Evolutionary conservation across 2,888 invertebrate genomes (phyloP), one percentile per base, ranked within the genome.

Genomic region (Acronicta psi): DNA sequence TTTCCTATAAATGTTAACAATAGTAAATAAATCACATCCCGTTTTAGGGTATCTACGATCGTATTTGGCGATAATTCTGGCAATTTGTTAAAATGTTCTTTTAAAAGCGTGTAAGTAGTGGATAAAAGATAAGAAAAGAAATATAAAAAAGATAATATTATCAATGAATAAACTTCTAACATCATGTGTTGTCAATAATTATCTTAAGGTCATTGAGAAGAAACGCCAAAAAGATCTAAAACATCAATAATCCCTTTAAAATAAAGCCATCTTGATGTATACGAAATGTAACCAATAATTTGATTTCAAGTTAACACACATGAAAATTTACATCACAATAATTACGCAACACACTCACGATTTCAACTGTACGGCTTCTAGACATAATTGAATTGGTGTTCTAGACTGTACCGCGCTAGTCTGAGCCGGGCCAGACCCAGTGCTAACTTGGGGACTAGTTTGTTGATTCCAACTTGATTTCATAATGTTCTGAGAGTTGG

Each of bases 311-410:
- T 9, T 8, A 13, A 31, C 34, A 17, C 25, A 43, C 57, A 58
- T 62, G 61, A 65, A 67, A 66, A 59, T 70, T 55, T 55, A 64
- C 63, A 70, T 57, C 63, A 67, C 55, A 52, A 60, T 59, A 75
- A 61, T 73, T 50, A 56, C 31, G 40, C 38, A 63, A 56, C 51
- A 16, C 40, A 37, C 37, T 55, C 31, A 52, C 76, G 73, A 73
- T 76, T 60, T 56, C 25, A 41, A 18, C 31, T 17, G 50, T 80
- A 73, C 2, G 79, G 79, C 65, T 70, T 68, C 75, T 20, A 31
- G 38, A 55, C 60, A 52, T 74, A 78, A 76, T 76, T 76, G 67
- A 76, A 78, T 76, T 78, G 78, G 56, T 72, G 37, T 53, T 43
- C 52, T 49, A 57, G 57, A 53, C 43, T 10, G 4, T 14, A 10